phyloP scores from a whole-genome alignment of 92 coral and sea anemone species.

The Actinostola sp. region DNA sequence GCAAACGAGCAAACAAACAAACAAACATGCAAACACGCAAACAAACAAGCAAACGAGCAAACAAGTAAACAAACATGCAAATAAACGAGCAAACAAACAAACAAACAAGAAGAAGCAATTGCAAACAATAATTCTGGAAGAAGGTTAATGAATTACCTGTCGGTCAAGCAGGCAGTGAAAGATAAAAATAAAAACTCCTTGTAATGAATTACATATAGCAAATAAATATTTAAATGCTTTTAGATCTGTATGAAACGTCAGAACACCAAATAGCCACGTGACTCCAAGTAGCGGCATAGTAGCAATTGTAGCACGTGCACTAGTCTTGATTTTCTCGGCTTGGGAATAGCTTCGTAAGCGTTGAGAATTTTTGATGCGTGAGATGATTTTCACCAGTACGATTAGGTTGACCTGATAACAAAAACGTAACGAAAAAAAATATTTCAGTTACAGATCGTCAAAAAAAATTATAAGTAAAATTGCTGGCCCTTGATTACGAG shows the following conservation, averaged over 20 bases:
- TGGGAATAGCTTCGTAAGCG: constrained; percentile 2
- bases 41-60: too few species aligned
- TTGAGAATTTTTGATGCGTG: not conserved
- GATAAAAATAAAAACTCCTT: constrained; percentile 56
- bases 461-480: too few species aligned
- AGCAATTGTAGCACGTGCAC: constrained; percentile 43
- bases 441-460: too few species aligned
- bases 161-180: constrained; percentile 54
- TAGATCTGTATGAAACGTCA: constrained; percentile 47
- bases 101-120: too few species aligned
- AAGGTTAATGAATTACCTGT: too few species aligned
- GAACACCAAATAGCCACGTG: constrained; percentile 60
- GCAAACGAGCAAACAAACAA: too few species aligned
- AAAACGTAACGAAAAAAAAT: too few species aligned
- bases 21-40: too few species aligned
- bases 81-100: too few species aligned
- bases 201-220: constrained; percentile 49
- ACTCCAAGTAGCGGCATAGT: constrained; percentile 59
- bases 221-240: constrained; percentile 45
- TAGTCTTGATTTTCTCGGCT: not conserved
- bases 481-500: too few species aligned
- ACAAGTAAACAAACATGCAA: too few species aligned
- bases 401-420: not conserved
- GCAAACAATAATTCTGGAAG: too few species aligned
- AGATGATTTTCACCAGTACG: constrained; percentile 5